Conservation (phyloP, 92 coral and sea anemone species). For the Phenganax subtilis region DNA sequence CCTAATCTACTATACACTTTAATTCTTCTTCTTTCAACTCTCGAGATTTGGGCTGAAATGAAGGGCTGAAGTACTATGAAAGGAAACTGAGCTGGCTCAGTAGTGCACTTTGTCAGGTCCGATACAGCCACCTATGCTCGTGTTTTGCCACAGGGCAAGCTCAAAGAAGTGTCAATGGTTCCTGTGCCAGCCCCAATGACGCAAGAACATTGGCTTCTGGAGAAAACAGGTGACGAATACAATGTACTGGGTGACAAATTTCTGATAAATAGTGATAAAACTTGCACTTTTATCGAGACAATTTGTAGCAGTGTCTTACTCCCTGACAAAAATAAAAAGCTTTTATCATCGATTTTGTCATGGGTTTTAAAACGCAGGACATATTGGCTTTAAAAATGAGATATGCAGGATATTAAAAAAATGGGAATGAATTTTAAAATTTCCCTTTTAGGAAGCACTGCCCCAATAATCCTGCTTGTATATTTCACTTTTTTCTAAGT, state of each 20-base stretch:
- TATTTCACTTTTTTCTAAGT: too few species aligned
- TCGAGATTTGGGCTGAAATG: too few species aligned
- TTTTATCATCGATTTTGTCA: background rate
- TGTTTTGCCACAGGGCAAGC: conserved; percentile 6
- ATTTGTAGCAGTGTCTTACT: background rate
- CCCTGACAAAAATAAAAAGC: conserved; percentile 5
- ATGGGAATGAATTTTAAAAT: too few species aligned
- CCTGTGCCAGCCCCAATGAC: background rate
- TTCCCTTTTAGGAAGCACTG: too few species aligned
- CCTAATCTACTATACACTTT: too few species aligned
- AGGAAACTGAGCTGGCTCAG: background rate
- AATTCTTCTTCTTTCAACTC: too few species aligned
- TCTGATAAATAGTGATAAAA: background rate
- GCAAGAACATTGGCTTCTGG: background rate
- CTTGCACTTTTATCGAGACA: background rate
- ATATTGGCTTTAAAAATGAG: too few species aligned
- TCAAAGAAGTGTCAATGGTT: background rate
- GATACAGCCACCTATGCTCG: background rate
- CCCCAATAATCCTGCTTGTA: too few species aligned
- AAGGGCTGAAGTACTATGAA: too few species aligned
- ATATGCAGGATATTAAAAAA: too few species aligned
- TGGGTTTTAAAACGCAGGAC: too few species aligned
- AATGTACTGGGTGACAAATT: background rate
- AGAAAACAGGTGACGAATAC: conserved; percentile 4
- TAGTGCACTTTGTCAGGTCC: background rate